phyloP scores from a whole-genome alignment of 2,888 invertebrate genomes.

The Syritta pipiens region DNA sequence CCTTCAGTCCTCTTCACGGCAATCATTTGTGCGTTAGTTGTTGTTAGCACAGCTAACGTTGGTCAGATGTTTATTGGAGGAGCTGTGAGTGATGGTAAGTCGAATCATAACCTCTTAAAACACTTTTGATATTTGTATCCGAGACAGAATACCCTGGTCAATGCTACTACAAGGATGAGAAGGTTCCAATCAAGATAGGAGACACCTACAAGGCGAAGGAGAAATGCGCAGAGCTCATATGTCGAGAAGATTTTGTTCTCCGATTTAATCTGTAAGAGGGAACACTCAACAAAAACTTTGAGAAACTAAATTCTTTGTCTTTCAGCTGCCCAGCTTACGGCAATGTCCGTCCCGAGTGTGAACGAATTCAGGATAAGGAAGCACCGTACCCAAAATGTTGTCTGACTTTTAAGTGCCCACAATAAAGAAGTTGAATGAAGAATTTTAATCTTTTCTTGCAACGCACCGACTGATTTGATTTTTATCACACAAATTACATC shows the following conservation, averaged over 20 bases:
- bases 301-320: background rate
- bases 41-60: background rate
- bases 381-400: constrained; percentile 1
- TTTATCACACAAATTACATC: background rate
- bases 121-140: background rate
- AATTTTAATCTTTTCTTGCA: background rate
- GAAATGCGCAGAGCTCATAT: background rate
- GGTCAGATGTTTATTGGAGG: background rate
- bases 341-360: background rate
- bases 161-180: constrained; percentile 9
- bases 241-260: constrained; percentile 3
- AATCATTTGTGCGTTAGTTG: background rate
- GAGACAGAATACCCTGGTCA: background rate
- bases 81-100: background rate
- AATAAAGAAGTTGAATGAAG: background rate
- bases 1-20: background rate
- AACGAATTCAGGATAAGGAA: background rate
- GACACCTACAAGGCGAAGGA: background rate
- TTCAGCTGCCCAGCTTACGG: background rate
- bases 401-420: background rate
- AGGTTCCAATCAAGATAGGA: background rate
- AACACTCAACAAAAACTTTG: background rate
- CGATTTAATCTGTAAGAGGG: background rate
- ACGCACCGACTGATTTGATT: background rate
- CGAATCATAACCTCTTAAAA: background rate